Evolutionary conservation across 2,113 vertebrate species (phyloP), one percentile per base, ranked within the genome.

Genomic region (Pleuronectes platessa): DNA sequence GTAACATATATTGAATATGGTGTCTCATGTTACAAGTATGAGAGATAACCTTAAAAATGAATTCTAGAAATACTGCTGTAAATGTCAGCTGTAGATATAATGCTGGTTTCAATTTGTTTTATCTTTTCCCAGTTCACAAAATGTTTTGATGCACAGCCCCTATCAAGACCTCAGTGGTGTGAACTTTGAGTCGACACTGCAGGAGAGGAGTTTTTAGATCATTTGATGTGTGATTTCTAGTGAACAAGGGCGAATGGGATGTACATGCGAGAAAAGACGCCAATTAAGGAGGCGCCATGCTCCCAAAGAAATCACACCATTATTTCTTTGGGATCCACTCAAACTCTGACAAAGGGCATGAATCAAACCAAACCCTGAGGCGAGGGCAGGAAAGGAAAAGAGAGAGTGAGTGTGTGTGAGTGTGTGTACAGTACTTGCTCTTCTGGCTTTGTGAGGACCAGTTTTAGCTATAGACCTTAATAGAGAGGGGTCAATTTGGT

Each of bases 311-410:
- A 87, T 82, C 86, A 45, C 76, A 79, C 87, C 67, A 90, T 91
- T 92, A 89, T 92, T 93, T 90, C 76, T 71, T 77, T 83, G 85
- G 84, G 78, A 85, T 86, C 75, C 88, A 84, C 86, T 89, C 85
- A 87, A 87, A 89, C 78, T 90, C 79, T 83, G 90, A 92, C 89
- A 92, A 90, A 93, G 83, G 85, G 76, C 76, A 91, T 89, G 88
- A 89, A 89, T 90, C 89, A 91, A 91, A 92, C 90, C 68, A 73
- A 83, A 89, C 86, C 92, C 93, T 89, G 56, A 80, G 91, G 91
- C 88, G 71, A 86, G 78, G 90, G 81, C 82, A 90, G 79, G 74
- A 81, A 74, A 66, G 61, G 71, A 18, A 49, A 18, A 80, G 21
- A 14, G 11, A 47, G 69, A 58, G 49, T 20, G 49, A 7, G 13